Evolutionary conservation across 1,140 invertebrate species (phyloP), one percentile per base, ranked within the genome.

Genomic region (Diabrotica virgifera): DNA sequence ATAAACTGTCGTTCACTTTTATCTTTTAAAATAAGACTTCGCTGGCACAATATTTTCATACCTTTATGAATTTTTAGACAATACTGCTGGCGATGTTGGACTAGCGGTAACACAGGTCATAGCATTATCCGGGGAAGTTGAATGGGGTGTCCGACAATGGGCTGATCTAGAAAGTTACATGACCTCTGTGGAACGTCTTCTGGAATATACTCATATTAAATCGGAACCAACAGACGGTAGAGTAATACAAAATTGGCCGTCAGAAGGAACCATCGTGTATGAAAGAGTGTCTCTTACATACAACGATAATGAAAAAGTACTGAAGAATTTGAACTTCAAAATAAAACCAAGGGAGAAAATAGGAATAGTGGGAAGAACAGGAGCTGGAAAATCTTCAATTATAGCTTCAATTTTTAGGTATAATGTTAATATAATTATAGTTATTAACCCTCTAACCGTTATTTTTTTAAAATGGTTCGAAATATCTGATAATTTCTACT

Each of bases 131-230:
- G 88, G 89, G 4, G 87, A 90, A 81, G 88, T 94, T 58, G 92
- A 95, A 74, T 94, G 89, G 87, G 91, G 89, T 5, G 88, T 95
- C 79, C 78, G 94, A 58, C 93, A 96, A 72, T 92, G 90, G 24
- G 90, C 93, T 0, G 89, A 93, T 73, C 78, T 91, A 4, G 89
- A 92, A 71, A 92, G 90, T 73, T 86, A 94, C 75, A 94, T 95
- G 91, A 94, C 90, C 0, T 92, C 86, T 14, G 90, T 94, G 6
- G 87, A 90, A 70, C 74, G 87, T 56, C 80, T 88, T 0, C 72
- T 90, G 60, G 90, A 92, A 73, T 93, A 91, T 71, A 86, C 85
- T 5, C 78, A 84, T 40, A 80, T 92, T 24, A 82, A 86, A 66
- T 84, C 85, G n/a, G 92, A 94, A 78, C 71, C 86, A 86, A 68